Conservation (phyloP, 2,113 vertebrate species). For the Zapus hudsonius region DNA sequence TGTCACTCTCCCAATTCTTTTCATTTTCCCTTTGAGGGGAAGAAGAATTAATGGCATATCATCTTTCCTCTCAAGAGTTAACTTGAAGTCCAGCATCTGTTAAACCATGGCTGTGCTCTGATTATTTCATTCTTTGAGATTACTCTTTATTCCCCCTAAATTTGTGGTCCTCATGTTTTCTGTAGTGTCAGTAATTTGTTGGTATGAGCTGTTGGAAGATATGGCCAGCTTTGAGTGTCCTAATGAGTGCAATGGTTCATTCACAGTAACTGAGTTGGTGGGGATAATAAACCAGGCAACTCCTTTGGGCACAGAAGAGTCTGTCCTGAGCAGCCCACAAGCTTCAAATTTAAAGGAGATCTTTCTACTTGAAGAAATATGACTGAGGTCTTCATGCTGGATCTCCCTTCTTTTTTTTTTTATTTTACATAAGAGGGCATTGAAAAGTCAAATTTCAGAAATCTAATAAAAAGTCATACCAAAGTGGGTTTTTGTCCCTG, state of each 20-base stretch:
- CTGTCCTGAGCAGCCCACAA: slow-evolving; percentile 60
- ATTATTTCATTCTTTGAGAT: slow-evolving; percentile 39
- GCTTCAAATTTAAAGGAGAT: slow-evolving; percentile 80
- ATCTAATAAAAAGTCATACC: background rate
- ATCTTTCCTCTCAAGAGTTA: slow-evolving; percentile 51
- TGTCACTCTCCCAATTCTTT: slow-evolving; percentile 25
- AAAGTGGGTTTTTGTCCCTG: background rate
- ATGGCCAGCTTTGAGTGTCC: slow-evolving; percentile 70
- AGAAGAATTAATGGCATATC: background rate
- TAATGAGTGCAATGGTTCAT: slow-evolving; percentile 79
- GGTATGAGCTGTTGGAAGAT: slow-evolving; percentile 74
- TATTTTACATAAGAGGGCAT: background rate
- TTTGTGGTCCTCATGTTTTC: slow-evolving; percentile 72
- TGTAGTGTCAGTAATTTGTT: slow-evolving; percentile 75
- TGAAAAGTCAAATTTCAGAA: slow-evolving; percentile 26
- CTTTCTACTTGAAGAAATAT: slow-evolving; percentile 57
- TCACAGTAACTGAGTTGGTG: slow-evolving; percentile 75
- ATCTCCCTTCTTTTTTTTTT: background rate
- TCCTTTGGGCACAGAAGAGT: slow-evolving; percentile 81
- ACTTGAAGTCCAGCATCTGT: slow-evolving; percentile 33
- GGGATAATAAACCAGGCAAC: slow-evolving; percentile 79
- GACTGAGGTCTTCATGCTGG: background rate
- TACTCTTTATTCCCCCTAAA: slow-evolving; percentile 54
- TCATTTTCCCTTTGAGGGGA: slow-evolving; percentile 32
- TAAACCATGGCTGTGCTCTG: slow-evolving; percentile 59